Evolutionary conservation across 2,113 vertebrate genomes (phyloP).

Genomic region (Tachycineta bicolor): DNA sequence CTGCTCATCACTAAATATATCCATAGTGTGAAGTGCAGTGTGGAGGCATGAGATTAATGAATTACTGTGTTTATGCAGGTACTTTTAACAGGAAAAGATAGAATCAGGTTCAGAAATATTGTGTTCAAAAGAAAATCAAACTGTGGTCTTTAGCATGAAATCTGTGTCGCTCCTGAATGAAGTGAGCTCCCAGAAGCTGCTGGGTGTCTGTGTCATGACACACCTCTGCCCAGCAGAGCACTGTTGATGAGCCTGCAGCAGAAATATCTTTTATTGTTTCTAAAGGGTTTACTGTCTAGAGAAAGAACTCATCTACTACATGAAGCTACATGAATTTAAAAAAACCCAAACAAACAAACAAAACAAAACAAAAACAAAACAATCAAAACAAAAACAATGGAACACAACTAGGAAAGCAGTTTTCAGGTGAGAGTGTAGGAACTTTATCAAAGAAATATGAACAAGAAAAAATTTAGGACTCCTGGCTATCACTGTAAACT

Average conservation of each 20-base stretch:
- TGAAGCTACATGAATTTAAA: background rate
- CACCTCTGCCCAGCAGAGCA: background rate
- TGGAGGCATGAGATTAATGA: background rate
- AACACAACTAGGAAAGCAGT: background rate
- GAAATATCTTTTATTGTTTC: background rate
- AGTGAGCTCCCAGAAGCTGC: background rate
- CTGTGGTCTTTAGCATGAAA: background rate
- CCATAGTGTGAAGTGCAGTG: background rate
- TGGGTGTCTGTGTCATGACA: background rate
- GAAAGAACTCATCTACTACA: background rate
- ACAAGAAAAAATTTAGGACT: background rate
- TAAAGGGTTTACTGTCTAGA: background rate
- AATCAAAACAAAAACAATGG: background rate
- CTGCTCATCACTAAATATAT: background rate
- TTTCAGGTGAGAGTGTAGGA: background rate
- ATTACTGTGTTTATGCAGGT: background rate
- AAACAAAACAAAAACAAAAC: background rate
- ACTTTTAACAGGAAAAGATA: background rate
- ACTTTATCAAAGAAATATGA: slow-evolving; percentile 12
- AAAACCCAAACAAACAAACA: background rate
- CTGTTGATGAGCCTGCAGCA: background rate
- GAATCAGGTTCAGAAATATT: background rate
- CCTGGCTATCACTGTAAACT: background rate
- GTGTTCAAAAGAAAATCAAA: background rate
- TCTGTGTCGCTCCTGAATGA: accelerated